Evolutionary conservation across 2,113 vertebrate genomes (phyloP).

Genomic region (Corvus moneduloides): DNA sequence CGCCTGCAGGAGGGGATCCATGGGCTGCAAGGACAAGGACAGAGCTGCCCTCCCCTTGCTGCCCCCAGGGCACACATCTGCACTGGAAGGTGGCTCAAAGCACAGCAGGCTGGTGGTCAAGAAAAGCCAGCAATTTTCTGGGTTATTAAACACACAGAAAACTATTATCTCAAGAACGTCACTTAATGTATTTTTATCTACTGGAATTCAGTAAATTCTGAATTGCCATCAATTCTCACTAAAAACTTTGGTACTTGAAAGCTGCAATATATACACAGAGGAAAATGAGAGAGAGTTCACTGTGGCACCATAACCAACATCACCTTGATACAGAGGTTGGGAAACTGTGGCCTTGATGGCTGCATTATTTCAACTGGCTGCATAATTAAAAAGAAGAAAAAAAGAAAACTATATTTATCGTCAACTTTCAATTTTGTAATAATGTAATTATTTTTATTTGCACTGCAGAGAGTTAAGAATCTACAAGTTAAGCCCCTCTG

Average conservation of each 20-base stretch:
- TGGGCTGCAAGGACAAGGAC: background rate
- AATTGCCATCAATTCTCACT: background rate
- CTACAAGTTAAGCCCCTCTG: background rate
- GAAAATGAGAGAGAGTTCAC: background rate
- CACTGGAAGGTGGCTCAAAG: background rate
- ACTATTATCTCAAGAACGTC: background rate
- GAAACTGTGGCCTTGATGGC: background rate
- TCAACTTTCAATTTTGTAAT: background rate
- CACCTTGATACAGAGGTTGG: background rate
- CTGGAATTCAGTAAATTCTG: slow-evolving; percentile 10
- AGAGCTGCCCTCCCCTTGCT: background rate
- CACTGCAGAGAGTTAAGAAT: background rate
- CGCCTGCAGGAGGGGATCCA: background rate
- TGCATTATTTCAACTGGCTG: background rate
- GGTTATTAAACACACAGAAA: slow-evolving; percentile 39
- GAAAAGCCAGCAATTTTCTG: slow-evolving; percentile 9
- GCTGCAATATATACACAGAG: background rate
- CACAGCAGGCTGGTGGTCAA: background rate
- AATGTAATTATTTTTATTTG: slow-evolving; percentile 36
- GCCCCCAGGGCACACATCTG: background rate
- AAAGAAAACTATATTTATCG: background rate
- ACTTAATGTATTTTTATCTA: background rate
- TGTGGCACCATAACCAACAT: background rate
- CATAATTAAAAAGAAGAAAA: background rate
- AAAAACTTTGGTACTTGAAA: background rate